Evolutionary conservation across 1,140 invertebrate genomes (phyloP), one percentile per base, ranked within the genome.

Genomic region (Drosophila persimilis): DNA sequence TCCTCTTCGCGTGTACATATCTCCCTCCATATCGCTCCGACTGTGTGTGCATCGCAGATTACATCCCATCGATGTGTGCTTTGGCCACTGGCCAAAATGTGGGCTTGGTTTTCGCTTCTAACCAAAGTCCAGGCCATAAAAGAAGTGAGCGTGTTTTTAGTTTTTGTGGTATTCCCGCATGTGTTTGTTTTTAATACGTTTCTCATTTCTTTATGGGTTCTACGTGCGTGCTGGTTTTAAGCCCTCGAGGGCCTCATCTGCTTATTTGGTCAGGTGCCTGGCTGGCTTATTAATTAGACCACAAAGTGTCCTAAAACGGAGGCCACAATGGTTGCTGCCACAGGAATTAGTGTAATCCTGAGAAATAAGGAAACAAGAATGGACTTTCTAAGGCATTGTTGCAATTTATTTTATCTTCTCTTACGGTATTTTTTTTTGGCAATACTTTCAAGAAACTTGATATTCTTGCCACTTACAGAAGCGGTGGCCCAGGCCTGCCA

Each of bases 141-240:
- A 62, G 11, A 73, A 72, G 51, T 13, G 52, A 53, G 56, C 62
- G 61, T 78, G 79, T 83, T 69, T 53, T 74, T 74, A 77, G 55
- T 57, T 53, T 31, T 46, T 54, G 47, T 41, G 39, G 48, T 50
- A 11, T 24, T n/a, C 13, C 29, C 20, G 22, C 31, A n/a, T 47
- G 43, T 74, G 67, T 69, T 67, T 50, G 60, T 64, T 80, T 80
- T 84, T 80, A 84, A 84, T 84, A 86, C 80, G 81, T 73, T 86
- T 69, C 51, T 56, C 61, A 53, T 77, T 84, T 86, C 77, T 86
- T 84, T 80, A 84, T 86, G 81, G 47, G 73, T 43, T 62, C 48
- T 73, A 84, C 80, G 81, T 84, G 80, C 67, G 44, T 22, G 75
- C 43, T 39, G 39, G 17, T 29, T 24, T 31, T 26, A 43, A 13